phyloP scores from a whole-genome alignment of 1,140 invertebrate genomes.

The Parapsyche elsis region DNA sequence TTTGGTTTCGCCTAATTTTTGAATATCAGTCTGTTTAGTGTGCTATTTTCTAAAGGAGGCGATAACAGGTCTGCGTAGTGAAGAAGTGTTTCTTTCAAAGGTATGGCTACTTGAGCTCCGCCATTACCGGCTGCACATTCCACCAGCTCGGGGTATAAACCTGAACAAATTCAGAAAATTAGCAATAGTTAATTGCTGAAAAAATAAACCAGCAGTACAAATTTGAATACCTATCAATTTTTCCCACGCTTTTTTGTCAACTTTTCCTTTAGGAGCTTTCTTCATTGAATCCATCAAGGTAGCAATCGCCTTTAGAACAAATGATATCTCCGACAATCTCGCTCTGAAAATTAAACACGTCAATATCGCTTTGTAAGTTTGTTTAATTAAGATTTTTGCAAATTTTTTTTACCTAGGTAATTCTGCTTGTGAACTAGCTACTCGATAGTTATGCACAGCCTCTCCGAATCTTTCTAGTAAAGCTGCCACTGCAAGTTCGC shows the following conservation, averaged over 20 bases:
- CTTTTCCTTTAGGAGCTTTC: slow-evolving; percentile 88
- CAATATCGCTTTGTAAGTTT: neutral
- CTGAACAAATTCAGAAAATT: slow-evolving; percentile 56
- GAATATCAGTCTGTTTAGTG: slow-evolving; percentile 1
- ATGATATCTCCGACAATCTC: slow-evolving; percentile 93
- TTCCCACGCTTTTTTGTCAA: slow-evolving; percentile 90
- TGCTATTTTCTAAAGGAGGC: slow-evolving; percentile 67
- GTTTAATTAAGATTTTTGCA: neutral
- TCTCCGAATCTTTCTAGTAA: slow-evolving; percentile 93
- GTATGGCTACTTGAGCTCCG: slow-evolving; percentile 81
- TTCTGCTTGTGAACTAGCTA: slow-evolving; percentile 88
- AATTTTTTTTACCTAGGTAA: slow-evolving; percentile 78
- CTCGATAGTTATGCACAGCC: slow-evolving; percentile 83
- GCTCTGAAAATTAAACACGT: slow-evolving; percentile 73
- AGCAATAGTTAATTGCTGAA: slow-evolving; percentile 2
- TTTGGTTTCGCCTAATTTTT: neutral
- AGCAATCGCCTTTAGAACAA: slow-evolving; percentile 95
- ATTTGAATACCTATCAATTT: slow-evolving; percentile 78
- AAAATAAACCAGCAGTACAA: slow-evolving; percentile 18
- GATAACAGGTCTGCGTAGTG: slow-evolving; percentile 89
- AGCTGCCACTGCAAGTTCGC: slow-evolving; percentile 86
- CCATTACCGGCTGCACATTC: slow-evolving; percentile 84
- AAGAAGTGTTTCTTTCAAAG: slow-evolving; percentile 86
- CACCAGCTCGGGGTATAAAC: slow-evolving; percentile 90
- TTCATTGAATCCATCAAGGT: slow-evolving; percentile 93